A percentile compares a stretch with the other conserved stretches of the same genome.
Evolutionary conservation across 2,888 invertebrate genomes (phyloP).

Genomic region (Marasmarcha lunaedactyla): DNA sequence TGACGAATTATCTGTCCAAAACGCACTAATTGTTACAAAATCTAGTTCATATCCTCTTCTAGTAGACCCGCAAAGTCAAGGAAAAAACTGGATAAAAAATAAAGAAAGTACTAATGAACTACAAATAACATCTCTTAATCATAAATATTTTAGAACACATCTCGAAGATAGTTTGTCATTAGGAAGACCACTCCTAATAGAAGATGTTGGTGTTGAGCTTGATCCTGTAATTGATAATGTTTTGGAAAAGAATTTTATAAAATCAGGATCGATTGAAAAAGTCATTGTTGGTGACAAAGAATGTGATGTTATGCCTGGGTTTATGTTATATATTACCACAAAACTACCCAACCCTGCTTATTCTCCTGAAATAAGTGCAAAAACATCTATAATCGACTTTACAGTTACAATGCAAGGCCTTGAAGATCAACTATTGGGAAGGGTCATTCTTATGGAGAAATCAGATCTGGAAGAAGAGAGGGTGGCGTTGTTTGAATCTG

Average conservation of each 20-base stretch:
- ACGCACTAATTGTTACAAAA: slow-evolving; percentile 95
- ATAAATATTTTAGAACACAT: slow-evolving; percentile 95
- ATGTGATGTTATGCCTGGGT: slow-evolving; percentile 95
- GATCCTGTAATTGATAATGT: slow-evolving; percentile 98
- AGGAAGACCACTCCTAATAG: slow-evolving; percentile 90
- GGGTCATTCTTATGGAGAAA: slow-evolving; percentile 96
- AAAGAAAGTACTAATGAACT: slow-evolving; percentile 91
- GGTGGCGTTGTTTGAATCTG: slow-evolving; percentile 92
- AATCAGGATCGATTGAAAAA: slow-evolving; percentile 96
- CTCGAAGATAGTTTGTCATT: slow-evolving; percentile 89
- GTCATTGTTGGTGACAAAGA: slow-evolving; percentile 96
- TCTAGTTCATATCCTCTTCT: slow-evolving; percentile 94
- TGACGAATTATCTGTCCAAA: slow-evolving; percentile 96
- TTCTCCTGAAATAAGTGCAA: slow-evolving; percentile 96
- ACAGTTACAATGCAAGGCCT: slow-evolving; percentile 97
- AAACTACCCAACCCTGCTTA: slow-evolving; percentile 96
- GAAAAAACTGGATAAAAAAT: slow-evolving; percentile 97
- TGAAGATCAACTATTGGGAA: slow-evolving; percentile 93
- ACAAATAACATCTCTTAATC: slow-evolving; percentile 93
- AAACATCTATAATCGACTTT: slow-evolving; percentile 96
- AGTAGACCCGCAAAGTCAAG: slow-evolving; percentile 97
- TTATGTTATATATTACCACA: slow-evolving; percentile 95
- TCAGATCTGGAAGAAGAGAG: slow-evolving; percentile 95
- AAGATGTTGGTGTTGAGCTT: slow-evolving; percentile 94
- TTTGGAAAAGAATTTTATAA: slow-evolving; percentile 96